Percentiles rank a stretch among this genome's conserved stretches.
Evolutionary conservation across 2,888 invertebrate species (phyloP).

Genomic region (Elaeidobius kamerunicus): DNA sequence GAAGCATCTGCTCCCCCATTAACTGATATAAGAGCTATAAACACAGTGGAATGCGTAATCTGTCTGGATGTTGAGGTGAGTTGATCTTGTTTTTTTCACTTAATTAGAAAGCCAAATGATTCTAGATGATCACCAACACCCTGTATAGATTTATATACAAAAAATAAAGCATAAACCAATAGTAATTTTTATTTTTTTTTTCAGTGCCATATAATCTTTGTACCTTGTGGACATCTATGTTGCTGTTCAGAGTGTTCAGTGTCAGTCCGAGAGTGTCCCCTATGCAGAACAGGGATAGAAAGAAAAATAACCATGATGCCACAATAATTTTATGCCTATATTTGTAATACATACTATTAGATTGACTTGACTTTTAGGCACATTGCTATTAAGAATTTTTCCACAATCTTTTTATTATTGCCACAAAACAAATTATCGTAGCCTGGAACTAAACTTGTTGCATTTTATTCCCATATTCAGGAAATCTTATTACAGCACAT

Average conservation of each 20-base stretch:
- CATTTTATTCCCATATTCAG: not conserved
- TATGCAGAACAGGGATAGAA: slow-evolving; percentile 71
- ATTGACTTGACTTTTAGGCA: too few species aligned
- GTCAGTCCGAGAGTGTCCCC: slow-evolving; percentile 65
- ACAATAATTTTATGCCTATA: not conserved
- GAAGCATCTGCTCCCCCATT: slow-evolving; percentile 44
- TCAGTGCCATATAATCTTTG: slow-evolving; percentile 75
- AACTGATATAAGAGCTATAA: slow-evolving; percentile 42
- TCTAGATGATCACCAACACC: too few species aligned
- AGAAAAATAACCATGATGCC: slow-evolving; percentile 55
- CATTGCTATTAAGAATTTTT: not conserved
- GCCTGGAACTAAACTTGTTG: not conserved
- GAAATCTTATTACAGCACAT: too few species aligned
- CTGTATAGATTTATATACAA: too few species aligned
- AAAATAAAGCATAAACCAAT: too few species aligned
- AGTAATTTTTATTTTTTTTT: slow-evolving; percentile 40
- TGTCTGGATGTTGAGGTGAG: slow-evolving; percentile 73
- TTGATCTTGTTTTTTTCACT: too few species aligned
- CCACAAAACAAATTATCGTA: too few species aligned
- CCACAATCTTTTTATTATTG: not conserved
- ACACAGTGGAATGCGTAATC: slow-evolving; percentile 71
- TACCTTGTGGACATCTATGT: slow-evolving; percentile 86
- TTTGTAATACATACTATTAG: too few species aligned
- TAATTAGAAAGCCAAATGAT: too few species aligned
- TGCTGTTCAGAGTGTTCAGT: slow-evolving; percentile 70